Base-by-base conservation (phyloP, 2,888 invertebrate species). In the Epinotia brunnichana region DNA sequence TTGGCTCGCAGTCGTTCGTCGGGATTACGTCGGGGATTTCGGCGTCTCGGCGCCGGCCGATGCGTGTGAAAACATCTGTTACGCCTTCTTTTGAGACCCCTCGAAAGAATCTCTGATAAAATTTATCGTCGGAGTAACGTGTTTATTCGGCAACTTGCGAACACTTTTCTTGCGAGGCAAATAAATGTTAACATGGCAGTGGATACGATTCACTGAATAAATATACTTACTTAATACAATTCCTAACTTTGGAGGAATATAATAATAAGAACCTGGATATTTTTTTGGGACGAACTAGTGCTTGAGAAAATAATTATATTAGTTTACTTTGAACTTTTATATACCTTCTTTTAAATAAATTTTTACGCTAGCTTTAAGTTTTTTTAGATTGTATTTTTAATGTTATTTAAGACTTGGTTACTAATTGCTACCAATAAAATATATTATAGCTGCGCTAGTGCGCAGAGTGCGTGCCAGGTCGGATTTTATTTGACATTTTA, bases 21-120 rank as follows among this genome's bases (percentile, higher is more conserved):
- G 87, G 90, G 91, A 91, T 92, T 92, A 91, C 91, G 85, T 89
- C 87, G 84, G 90, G 89, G 91, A 90, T 90, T 89, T 90, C 83
- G 81, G 78, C 85, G 86, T 85, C 86, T 85, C 85, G 74, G 83
- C 78, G 78, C 79, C 82, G 85, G 81, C 81, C 84, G 84, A 85
- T 87, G 91, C 88, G 90, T 89, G 90, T 83, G 85, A 88, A 90
- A 91, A 91, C 92, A 92, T 90, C 90, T 92, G 92, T 90, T 91
- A 88, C 90, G 84, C 84, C 81, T 87, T 85, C 86, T 86, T 88
- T 88, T 84, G 85, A 87, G 81, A 85, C 85, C 83, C 82, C 81
- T 79, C 78, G 79, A 75, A 83, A 85, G 82, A 86, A 63, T 59
- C 62, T 69, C 62, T 68, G 68, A 63, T 69, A 73, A 73, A 73